Base-by-base conservation (phyloP, 2,113 vertebrate species). In the Colossoma macropomum region DNA sequence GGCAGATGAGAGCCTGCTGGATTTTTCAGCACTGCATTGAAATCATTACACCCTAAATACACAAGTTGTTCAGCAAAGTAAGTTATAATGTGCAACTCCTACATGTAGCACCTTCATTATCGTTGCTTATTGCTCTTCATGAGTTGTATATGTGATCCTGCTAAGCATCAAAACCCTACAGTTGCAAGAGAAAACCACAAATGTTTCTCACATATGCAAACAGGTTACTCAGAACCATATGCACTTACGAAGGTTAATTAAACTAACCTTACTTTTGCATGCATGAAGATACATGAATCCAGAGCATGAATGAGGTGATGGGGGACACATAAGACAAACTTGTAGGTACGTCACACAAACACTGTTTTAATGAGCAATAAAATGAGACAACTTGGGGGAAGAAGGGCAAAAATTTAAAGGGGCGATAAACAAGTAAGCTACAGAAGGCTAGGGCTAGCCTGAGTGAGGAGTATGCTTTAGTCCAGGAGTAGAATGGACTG, bases 361-460 rank as follows among this genome's bases (percentile, higher is more conserved):
- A 78, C 73, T 52, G 62, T 74, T 86, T 86, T 84, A 86, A 77
- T 84, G 78, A 72, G 45, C 48, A 80, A 77, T 74, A 83, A 69
- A 84, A 63, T 60, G 27, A 82, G 5, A 38, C 63, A 56, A 16
- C 48, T 62, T 4, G 38, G 17, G n/a, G 54, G 28, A 27, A 28
- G 25, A 62, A 28, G 21, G 27, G 72, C 52, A 65, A 68, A 68
- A 12, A 8, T 60, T 21, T 28, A 72, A 62, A 72, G 62, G n/a
- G n/a, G n/a, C n/a, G n/a, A n/a, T n/a, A n/a, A n/a, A n/a, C n/a
- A n/a, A n/a, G n/a, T n/a, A 25, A 10, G 34, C n/a, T 27, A 13
- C 3, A 23, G 54, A 19, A 69, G 66, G 66, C 17, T 15, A 38
- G 10, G 19, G 32, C 66, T 21, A 69, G 66, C 19, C 41, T 78